A percentile compares a stretch with the other conserved stretches of the same genome.
These are phyloP conservation scores for Latrodectus geometricus DNA, from an alignment of 1,140 invertebrate species.

Conservation along the genomic window DNA sequence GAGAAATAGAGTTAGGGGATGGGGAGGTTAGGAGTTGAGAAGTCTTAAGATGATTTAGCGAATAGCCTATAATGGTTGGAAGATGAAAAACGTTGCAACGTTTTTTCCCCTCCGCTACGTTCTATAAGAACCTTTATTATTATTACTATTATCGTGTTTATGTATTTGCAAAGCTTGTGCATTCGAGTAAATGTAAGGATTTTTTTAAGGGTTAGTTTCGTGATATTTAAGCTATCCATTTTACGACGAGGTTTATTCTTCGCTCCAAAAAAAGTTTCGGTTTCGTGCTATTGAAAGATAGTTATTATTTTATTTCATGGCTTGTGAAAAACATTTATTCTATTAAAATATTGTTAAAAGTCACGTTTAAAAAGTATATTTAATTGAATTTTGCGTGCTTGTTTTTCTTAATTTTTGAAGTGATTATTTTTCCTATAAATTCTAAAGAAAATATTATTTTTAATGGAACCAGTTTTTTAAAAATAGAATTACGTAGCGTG, in stretches of 20 bases:
- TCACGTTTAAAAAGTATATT: background rate
- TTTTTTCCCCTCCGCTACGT: background rate
- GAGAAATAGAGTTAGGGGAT: background rate
- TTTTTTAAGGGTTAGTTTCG: background rate
- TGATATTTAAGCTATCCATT: background rate
- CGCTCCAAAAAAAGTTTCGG: background rate
- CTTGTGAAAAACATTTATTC: background rate
- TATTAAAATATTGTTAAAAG: background rate
- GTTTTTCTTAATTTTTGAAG: no score
- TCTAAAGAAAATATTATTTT: no score
- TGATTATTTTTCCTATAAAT: no score
- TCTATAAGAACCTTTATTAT: conserved; percentile 8
- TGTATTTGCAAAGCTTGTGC: conserved; percentile 13
- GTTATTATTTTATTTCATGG: background rate
- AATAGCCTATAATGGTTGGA: conserved; percentile 25
- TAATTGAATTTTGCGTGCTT: no score
- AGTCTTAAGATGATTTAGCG: conserved; percentile 26
- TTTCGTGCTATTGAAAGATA: background rate
- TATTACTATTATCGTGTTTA: conserved; percentile 33
- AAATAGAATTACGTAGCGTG: no score
- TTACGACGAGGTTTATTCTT: background rate
- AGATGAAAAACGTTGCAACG: background rate
- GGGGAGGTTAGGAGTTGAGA: background rate
- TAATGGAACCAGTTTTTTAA: no score
- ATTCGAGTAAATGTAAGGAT: background rate